Evolutionary conservation across 2,113 vertebrate genomes (phyloP).

Genomic region (Hippoglossus stenolepis): DNA sequence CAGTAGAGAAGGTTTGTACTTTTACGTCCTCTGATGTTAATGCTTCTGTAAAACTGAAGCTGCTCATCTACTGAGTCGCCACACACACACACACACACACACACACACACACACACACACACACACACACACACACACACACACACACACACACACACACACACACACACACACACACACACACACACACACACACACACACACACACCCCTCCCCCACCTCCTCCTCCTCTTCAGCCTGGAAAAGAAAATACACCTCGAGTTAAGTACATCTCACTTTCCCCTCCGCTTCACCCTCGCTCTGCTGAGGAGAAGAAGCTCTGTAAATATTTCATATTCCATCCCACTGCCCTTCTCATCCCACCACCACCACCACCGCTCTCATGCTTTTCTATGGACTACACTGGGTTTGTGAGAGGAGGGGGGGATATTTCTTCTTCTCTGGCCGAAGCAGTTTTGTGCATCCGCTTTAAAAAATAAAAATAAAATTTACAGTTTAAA

Average conservation of each 20-base stretch:
- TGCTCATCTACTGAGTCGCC: too few species aligned
- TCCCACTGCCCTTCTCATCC: constrained; percentile 44
- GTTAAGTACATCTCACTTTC: constrained; percentile 43
- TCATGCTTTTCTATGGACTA: constrained; percentile 29
- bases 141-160: background rate
- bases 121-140: too few species aligned
- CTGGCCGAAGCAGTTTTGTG: background rate
- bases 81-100: too few species aligned
- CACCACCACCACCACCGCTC: background rate
- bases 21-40: too few species aligned
- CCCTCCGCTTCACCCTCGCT: constrained; percentile 17
- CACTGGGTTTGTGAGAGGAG: background rate
- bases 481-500: background rate
- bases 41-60: too few species aligned
- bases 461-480: background rate
- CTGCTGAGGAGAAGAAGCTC: constrained; percentile 48
- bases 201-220: constrained; percentile 7
- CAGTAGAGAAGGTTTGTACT: too few species aligned
- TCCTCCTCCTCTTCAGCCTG: constrained; percentile 50
- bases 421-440: too few species aligned
- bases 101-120: too few species aligned
- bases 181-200: background rate
- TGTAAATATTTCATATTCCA: constrained; percentile 80
- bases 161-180: background rate
- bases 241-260: background rate